Evolutionary conservation across 2,797 vertebrate species (phyloP).

Genomic region (Karalla daura): DNA sequence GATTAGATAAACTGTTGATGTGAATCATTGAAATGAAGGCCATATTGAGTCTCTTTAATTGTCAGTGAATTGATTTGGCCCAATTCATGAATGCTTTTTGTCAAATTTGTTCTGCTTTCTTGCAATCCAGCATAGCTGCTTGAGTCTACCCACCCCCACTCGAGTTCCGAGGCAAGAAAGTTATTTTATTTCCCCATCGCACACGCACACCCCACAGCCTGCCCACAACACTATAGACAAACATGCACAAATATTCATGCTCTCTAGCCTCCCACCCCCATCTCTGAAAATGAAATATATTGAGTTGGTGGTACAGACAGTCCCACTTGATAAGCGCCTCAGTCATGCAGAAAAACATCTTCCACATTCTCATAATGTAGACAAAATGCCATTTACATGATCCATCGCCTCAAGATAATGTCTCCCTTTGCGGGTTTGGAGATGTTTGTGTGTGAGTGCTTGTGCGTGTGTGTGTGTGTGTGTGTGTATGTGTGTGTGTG

Average conservation of each 20-base stretch:
- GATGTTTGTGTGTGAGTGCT: conserved; percentile 19
- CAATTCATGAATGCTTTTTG: conserved; percentile 9
- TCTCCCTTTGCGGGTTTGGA: conserved; percentile 67
- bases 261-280: conserved; percentile 54
- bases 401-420: conserved; percentile 81
- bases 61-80: conserved; percentile 7
- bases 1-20: neutral
- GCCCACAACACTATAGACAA: conserved; percentile 48
- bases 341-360: conserved; percentile 80
- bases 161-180: conserved; percentile 37
- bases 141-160: conserved; percentile 2
- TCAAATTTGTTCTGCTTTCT: neutral
- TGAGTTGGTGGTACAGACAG: conserved; percentile 75
- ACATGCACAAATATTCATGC: conserved; percentile 50
- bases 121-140: neutral
- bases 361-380: conserved; percentile 80
- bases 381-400: conserved; percentile 83
- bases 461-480: conserved; percentile 22
- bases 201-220: conserved; percentile 28
- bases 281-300: conserved; percentile 77
- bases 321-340: conserved; percentile 79
- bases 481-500: neutral
- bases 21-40: conserved; percentile 13
- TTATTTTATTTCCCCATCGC: conserved; percentile 42
- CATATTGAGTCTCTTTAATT: neutral